Conservation (phyloP, 2,888 invertebrate genomes). For the Patella depressa region DNA sequence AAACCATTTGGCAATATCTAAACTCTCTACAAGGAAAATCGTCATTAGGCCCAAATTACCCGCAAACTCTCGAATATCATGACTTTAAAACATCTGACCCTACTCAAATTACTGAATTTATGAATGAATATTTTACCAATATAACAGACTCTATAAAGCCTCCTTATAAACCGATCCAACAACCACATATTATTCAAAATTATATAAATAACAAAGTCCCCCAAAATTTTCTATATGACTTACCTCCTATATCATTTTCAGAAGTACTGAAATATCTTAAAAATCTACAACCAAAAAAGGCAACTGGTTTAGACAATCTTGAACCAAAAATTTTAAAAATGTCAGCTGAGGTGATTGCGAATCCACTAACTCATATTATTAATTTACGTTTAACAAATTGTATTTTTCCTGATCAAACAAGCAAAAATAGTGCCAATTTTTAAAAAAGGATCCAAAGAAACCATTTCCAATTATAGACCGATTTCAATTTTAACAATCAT, state of each 20-base stretch:
- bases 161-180: neutral
- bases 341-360: neutral
- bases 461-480: neutral
- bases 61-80: neutral
- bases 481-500: neutral
- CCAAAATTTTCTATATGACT: neutral
- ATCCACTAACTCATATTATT: neutral
- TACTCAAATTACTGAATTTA: neutral
- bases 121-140: constrained; percentile 2
- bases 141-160: neutral
- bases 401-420: neutral
- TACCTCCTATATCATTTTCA: neutral
- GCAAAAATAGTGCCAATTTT: neutral
- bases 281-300: neutral
- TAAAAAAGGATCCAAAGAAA: neutral
- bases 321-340: neutral
- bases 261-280: neutral
- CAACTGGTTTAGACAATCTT: neutral
- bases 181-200: neutral
- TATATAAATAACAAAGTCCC: neutral
- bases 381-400: neutral
- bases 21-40: neutral
- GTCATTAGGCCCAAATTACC: neutral
- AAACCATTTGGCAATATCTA: neutral
- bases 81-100: neutral